phyloP scores from a whole-genome alignment of 2,888 invertebrate genomes.

The Caenorhabditis zanzibari region DNA sequence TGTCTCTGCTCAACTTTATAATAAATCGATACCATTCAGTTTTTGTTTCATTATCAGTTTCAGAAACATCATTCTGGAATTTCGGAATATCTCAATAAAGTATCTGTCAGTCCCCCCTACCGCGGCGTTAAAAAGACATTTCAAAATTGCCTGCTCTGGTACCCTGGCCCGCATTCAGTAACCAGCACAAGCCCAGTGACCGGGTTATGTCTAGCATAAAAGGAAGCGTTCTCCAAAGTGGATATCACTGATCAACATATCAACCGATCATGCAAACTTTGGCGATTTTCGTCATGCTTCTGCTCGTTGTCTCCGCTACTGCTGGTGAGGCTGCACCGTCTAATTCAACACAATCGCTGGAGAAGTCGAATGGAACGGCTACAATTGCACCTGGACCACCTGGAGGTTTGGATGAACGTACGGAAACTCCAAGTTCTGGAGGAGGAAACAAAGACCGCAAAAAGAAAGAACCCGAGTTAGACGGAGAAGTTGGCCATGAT shows the following conservation, averaged over 20 bases:
- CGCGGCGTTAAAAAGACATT: too few relatives aligned
- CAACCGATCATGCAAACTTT: conserved; percentile 30
- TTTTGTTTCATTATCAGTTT: too few relatives aligned
- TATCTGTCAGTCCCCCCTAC: too few relatives aligned
- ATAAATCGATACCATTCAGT: too few relatives aligned
- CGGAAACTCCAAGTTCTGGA: not conserved
- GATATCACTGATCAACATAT: conserved; percentile 35
- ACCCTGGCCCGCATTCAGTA: not conserved
- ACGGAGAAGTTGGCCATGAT: not conserved
- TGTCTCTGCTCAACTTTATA: too few relatives aligned
- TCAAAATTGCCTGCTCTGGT: not conserved
- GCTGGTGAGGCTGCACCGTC: not conserved
- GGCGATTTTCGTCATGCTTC: conserved; percentile 25
- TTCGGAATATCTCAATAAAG: too few relatives aligned
- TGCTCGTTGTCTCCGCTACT: not conserved
- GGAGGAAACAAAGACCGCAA: not conserved
- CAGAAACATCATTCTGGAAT: too few relatives aligned
- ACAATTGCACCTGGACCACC: too few relatives aligned
- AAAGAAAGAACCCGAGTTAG: not conserved
- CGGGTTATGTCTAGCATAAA: conserved; percentile 12
- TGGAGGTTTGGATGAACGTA: too few relatives aligned
- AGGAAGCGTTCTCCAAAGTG: not conserved
- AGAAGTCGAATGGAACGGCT: not conserved
- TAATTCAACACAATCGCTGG: too few relatives aligned
- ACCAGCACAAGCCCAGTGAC: not conserved